These are phyloP conservation scores for Macrosiphum euphorbiae DNA, from an alignment of 2,888 invertebrate genomes.

Conservation along the genomic window DNA sequence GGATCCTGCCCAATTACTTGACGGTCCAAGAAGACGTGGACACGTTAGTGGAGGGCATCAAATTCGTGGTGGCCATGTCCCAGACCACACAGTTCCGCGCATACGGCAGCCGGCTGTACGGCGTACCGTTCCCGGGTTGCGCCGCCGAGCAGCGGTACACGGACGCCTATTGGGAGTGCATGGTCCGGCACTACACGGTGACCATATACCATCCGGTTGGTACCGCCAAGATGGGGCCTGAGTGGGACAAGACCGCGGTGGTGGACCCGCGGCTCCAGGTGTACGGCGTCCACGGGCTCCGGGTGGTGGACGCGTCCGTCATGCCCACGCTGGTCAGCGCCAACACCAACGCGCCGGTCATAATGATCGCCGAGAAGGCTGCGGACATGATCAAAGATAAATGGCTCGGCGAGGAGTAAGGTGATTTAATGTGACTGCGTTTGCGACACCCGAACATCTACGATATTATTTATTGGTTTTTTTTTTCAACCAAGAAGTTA, in stretches of 20 bases:
- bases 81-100: conserved; percentile 82
- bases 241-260: conserved; percentile 86
- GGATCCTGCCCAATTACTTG: conserved; percentile 93
- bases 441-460: no score
- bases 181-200: conserved; percentile 85
- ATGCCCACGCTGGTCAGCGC: conserved; percentile 89
- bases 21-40: conserved; percentile 84
- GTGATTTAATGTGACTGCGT: neutral
- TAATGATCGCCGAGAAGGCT: conserved; percentile 93
- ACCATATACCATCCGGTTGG: conserved; percentile 90
- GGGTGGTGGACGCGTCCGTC: conserved; percentile 89
- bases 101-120: conserved; percentile 80
- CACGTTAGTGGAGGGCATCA: conserved; percentile 86
- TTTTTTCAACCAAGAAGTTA: neutral
- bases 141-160: conserved; percentile 77
- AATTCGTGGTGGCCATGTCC: conserved; percentile 85
- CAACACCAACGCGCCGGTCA: conserved; percentile 87
- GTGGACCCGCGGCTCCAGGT: conserved; percentile 85
- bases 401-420: conserved; percentile 73
- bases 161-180: conserved; percentile 88
- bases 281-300: conserved; percentile 82
- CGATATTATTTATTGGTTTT: no score
- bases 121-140: conserved; percentile 84
- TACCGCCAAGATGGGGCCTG: conserved; percentile 91
- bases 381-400: conserved; percentile 88